Percentiles rank a stretch among this genome's conserved stretches.
Evolutionary conservation across 2,797 vertebrate genomes (phyloP).

Genomic region (Acridotheres tristis): DNA sequence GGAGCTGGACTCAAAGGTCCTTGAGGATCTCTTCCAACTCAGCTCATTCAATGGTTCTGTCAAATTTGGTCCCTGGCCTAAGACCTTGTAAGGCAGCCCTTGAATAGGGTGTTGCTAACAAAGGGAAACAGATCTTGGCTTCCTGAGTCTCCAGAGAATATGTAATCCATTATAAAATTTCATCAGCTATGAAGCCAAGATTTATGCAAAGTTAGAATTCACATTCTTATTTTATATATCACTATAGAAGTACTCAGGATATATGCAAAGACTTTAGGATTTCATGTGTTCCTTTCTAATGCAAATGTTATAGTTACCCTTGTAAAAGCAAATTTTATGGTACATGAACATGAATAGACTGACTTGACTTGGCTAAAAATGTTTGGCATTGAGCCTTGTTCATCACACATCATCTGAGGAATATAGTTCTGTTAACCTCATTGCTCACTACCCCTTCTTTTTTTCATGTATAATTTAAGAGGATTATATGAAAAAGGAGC

Average conservation of each 20-base stretch:
- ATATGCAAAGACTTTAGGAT: neutral
- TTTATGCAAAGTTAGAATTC: neutral
- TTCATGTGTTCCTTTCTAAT: constrained; percentile 10
- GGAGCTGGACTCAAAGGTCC: neutral
- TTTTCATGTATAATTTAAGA: neutral
- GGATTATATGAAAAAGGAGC: neutral
- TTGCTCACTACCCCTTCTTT: neutral
- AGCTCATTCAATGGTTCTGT: neutral
- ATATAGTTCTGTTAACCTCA: neutral
- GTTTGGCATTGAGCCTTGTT: neutral
- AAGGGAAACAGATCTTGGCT: neutral
- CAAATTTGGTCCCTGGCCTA: neutral
- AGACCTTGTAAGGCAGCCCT: neutral
- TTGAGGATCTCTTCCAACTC: neutral
- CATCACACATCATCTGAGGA: neutral
- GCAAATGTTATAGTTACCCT: neutral
- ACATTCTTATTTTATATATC: neutral
- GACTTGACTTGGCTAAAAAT: constrained; percentile 5
- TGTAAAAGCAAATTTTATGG: constrained; percentile 7
- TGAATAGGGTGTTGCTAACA: neutral
- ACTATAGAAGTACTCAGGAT: neutral
- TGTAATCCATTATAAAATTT: neutral
- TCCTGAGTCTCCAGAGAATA: neutral
- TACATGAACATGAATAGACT: neutral
- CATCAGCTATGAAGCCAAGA: neutral